A percentile compares a stretch with the other conserved stretches of the same genome.
Evolutionary conservation across 1,140 invertebrate genomes (phyloP).

Genomic region (Hyles vespertilio): DNA sequence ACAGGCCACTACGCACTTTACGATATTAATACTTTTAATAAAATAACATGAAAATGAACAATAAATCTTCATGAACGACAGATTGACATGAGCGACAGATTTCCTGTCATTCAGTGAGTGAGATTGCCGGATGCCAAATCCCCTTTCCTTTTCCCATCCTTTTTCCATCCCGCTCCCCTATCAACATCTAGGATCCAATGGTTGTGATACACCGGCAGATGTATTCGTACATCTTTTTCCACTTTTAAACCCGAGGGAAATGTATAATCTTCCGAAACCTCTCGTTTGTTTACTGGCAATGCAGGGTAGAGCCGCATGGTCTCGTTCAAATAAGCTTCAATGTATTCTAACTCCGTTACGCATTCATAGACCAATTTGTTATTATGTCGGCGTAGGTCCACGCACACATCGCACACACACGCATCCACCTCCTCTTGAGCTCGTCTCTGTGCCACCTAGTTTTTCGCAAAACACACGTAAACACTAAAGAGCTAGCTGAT

Average conservation of each 20-base stretch:
- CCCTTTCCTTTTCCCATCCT: no score
- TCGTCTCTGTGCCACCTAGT: conserved; percentile 65
- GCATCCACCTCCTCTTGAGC: conserved; percentile 74
- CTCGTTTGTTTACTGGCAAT: conserved; percentile 32
- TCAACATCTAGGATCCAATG: no score
- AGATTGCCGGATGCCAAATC: no score
- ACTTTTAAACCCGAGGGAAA: conserved; percentile 46
- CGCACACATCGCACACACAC: no score
- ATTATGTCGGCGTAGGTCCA: conserved; percentile 42
- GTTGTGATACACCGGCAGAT: conserved; percentile 32
- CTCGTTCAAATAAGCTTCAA: conserved; percentile 37
- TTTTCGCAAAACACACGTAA: conserved; percentile 73
- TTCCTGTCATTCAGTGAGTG: no score
- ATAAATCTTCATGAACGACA: no score
- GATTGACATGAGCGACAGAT: no score
- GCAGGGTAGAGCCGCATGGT: conserved; percentile 49
- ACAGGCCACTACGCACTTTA: no score
- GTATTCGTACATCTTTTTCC: conserved; percentile 32
- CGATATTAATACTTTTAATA: no score
- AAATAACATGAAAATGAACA: no score
- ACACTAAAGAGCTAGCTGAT: conserved; percentile 62
- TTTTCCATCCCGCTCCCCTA: no score
- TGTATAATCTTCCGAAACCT: conserved; percentile 44
- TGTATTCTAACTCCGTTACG: conserved; percentile 51
- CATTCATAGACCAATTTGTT: conserved; percentile 53